Evolutionary conservation across 2,888 invertebrate genomes (phyloP), one percentile per base, ranked within the genome.

Genomic region (Masnerella sp.): DNA sequence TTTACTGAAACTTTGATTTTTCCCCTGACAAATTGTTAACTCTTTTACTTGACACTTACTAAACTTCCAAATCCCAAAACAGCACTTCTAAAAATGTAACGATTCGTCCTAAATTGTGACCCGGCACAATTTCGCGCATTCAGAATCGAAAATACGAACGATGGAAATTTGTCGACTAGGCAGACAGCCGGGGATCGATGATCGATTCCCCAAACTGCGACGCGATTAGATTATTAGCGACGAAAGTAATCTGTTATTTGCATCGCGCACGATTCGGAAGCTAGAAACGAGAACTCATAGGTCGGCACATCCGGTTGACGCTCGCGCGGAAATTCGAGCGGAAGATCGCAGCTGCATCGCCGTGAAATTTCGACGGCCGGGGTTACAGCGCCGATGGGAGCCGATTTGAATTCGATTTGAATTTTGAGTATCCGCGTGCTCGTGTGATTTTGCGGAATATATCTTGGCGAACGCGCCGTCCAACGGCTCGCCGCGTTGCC

Each of bases 341-440:
- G 78, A 78, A 78, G 78, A 77, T 75, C 73, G 74, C 76, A 75
- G 77, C 74, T 76, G 75, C 74, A 70, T 68, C 65, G 70, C 77
- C 76, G 77, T 78, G 76, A 77, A 78, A 78, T 78, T 77, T 78
- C 32, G 71, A 73, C 74, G 52, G 54, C 47, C 65, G 59, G 73
- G 73, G 71, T 73, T 72, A 75, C 76, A 59, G 71, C 67, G 69
- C 71, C 59, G 75, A 76, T 62, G 72, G 69, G 78, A 78, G 78
- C 76, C 80, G 80, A 82, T 84, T 84, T 82, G 81, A 82, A 83
- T 83, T 78, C 78, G 78, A 84, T 84, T 84, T 83, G 83, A 84
- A 84, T 83, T 83, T 84, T 80, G 79, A 82, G 62, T 73, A 62
- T 73, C 73, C 54, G 51, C 58, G 38, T 61, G 45, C 68, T 52